phyloP scores from a whole-genome alignment of 2,113 vertebrate genomes.

The Corythornis madagascariensis region DNA sequence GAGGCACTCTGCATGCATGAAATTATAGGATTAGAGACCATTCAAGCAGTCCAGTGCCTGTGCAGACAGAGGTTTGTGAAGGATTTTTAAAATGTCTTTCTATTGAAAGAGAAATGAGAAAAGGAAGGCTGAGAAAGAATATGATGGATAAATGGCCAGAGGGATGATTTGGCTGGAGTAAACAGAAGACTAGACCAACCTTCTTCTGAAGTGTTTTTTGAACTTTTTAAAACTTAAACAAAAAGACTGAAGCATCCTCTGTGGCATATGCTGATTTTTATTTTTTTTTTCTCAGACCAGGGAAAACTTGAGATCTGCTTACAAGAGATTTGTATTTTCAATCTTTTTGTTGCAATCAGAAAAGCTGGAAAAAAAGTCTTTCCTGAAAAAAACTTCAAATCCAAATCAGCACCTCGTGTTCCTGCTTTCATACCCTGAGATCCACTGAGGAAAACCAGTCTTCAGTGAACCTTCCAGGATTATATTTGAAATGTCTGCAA shows the following conservation, averaged over 20 bases:
- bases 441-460: background rate
- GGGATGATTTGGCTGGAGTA: background rate
- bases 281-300: background rate
- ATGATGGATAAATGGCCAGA: background rate
- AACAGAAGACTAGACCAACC: background rate
- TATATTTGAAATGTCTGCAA: background rate
- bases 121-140: background rate
- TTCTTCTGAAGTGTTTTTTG: background rate
- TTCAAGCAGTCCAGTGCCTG: background rate
- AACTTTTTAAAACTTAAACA: background rate
- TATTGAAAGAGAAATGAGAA: background rate
- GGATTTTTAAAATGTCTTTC: background rate
- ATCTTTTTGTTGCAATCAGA: background rate
- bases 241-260: background rate
- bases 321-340: background rate
- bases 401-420: background rate
- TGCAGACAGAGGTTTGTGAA: background rate
- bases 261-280: background rate
- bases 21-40: constrained; percentile 59
- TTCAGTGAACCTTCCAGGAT: background rate
- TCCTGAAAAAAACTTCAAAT: background rate
- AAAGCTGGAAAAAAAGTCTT: background rate
- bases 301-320: background rate
- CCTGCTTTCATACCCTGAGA: background rate
- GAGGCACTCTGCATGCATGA: constrained; percentile 20